Evolutionary conservation across 2,888 invertebrate genomes (phyloP).

Genomic region (Aplocera efformata): DNA sequence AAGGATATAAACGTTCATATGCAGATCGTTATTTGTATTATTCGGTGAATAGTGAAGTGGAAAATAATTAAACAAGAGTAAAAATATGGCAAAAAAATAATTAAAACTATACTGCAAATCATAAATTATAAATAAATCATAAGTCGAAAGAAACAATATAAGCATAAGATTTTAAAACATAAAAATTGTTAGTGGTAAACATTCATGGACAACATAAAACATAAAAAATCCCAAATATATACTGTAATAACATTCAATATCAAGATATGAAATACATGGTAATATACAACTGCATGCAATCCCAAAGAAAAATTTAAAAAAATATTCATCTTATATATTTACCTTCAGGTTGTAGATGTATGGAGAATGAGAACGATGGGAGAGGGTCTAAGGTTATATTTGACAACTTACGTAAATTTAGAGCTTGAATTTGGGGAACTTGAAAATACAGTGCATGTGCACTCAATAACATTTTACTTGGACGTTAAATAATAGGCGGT

Average conservation of each 20-base stretch:
- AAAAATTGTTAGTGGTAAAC: slow-evolving; percentile 6
- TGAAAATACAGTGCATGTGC: slow-evolving; percentile 8
- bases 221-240: neutral
- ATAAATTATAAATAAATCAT: neutral
- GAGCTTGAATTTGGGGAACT: neutral
- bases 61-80: neutral
- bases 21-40: too few species aligned
- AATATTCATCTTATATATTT: neutral
- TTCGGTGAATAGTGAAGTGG: neutral
- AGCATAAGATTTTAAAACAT: neutral
- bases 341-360: slow-evolving; percentile 1
- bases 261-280: neutral
- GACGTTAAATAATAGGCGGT: slow-evolving; percentile 2
- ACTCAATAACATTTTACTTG: slow-evolving; percentile 3
- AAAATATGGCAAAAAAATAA: neutral
- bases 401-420: neutral
- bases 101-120: neutral
- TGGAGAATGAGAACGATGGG: too few species aligned
- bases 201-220: slow-evolving; percentile 4
- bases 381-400: too few species aligned
- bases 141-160: neutral
- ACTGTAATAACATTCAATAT: neutral
- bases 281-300: slow-evolving; percentile 3
- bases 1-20: too few species aligned
- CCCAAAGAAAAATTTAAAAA: slow-evolving; percentile 1